Conservation (phyloP, 2,888 invertebrate genomes). For the Stegophylla sp. region DNA sequence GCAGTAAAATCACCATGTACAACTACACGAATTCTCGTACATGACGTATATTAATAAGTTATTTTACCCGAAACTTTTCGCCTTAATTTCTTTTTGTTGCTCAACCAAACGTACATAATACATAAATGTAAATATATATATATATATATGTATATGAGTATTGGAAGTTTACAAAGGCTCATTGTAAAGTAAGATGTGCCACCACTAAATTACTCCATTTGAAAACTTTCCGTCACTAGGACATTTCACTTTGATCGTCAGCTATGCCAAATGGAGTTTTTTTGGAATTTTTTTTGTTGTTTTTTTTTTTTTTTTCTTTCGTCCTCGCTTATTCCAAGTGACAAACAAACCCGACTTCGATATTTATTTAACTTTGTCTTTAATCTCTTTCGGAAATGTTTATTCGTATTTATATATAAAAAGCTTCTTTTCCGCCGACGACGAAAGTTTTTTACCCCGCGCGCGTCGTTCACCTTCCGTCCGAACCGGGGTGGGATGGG, state of each 20-base stretch:
- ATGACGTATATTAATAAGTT: not conserved
- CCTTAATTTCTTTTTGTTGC: conserved; percentile 6
- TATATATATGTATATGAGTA: conserved; percentile 9
- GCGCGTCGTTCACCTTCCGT: not conserved
- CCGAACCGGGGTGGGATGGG: not conserved
- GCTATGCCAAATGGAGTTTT: not conserved
- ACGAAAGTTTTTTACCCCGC: not conserved
- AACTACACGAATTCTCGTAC: not conserved
- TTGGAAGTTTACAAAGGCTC: conserved; percentile 22
- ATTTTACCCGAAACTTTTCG: not conserved
- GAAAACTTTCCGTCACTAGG: not conserved
- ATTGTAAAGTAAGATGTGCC: conserved; percentile 39
- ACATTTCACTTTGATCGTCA: conserved; percentile 40
- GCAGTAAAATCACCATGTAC: not conserved
- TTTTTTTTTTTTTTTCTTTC: conserved; percentile 4
- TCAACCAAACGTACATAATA: too few relatives aligned
- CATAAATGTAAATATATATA: too few relatives aligned
- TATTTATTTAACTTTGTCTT: conserved; percentile 22
- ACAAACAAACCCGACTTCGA: conserved; percentile 29
- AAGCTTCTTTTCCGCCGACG: not conserved
- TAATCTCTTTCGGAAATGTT: conserved; percentile 26
- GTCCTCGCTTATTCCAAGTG: not conserved
- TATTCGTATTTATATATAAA: too few relatives aligned
- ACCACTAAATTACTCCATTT: conserved; percentile 33
- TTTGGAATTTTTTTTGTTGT: not conserved